These are phyloP conservation scores for Takifugu bimaculatus DNA, from an alignment of 2,113 vertebrate species.

Conservation along the genomic window DNA sequence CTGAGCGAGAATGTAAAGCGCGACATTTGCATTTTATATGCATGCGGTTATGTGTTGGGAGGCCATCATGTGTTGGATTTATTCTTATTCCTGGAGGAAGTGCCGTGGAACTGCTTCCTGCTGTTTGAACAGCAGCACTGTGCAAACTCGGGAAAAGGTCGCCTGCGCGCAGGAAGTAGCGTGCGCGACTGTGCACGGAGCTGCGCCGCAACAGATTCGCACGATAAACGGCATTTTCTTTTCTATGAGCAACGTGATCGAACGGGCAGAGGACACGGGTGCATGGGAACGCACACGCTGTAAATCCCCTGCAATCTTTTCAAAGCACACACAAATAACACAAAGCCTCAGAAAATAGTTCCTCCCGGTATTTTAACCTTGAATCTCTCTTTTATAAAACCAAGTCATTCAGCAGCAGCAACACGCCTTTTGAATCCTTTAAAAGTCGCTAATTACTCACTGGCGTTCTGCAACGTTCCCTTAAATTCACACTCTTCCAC, in stretches of 20 bases:
- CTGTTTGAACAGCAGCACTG: constrained; percentile 30
- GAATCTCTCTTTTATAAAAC: constrained; percentile 33
- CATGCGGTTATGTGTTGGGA: constrained; percentile 25
- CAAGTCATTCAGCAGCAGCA: constrained; percentile 28
- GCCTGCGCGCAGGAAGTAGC: constrained; percentile 5
- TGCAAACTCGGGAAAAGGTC: constrained; percentile 39
- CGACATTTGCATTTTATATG: constrained; percentile 56
- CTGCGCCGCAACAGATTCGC: constrained; percentile 17
- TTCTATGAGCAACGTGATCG: constrained; percentile 6
- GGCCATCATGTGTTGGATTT: constrained; percentile 20
- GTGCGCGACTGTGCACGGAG: background rate
- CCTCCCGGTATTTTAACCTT: constrained; percentile 38
- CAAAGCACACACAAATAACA: background rate
- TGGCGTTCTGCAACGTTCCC: constrained; percentile 21
- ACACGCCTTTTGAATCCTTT: constrained; percentile 32
- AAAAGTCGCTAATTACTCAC: constrained; percentile 38
- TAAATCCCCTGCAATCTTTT: constrained; percentile 33
- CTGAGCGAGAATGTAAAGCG: constrained; percentile 32
- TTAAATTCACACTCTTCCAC: constrained; percentile 29
- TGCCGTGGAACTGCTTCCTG: constrained; percentile 12
- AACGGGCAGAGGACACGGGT: constrained; percentile 11
- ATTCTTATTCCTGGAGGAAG: constrained; percentile 29
- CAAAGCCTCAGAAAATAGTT: constrained; percentile 8
- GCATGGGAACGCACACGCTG: constrained; percentile 6
- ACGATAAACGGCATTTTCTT: constrained; percentile 4